Evolutionary conservation across 1,140 invertebrate species (phyloP), one percentile per base, ranked within the genome.

Genomic region (Rhopalosiphum maidis): DNA sequence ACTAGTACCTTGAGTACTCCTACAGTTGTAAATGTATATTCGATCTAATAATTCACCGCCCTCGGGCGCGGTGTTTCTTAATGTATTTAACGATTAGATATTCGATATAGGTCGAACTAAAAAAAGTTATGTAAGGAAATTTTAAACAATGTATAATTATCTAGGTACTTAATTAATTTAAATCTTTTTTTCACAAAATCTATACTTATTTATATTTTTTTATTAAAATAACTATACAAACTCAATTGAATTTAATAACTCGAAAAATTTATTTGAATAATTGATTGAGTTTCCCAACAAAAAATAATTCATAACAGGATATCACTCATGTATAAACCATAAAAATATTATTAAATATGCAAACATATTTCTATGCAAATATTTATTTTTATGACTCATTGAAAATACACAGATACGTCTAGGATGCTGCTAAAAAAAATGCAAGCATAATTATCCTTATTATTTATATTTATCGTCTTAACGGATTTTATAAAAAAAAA

Each of bases 21-120:
- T 68, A 90, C 89, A 90, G 55, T 90, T 60, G 21, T 68, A 90
- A 90, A 90, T 90, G 37, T 90, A 55, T 46, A 90, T 46, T 90
- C 89, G 11, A 90, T 90, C 89, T 89, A 54, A 90, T 90, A 90
- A 68, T 68, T 68, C 89, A 68, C 89, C 89, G 54, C 89, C 89
- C 37, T 43, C 37, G 54, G 89, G 89, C 25, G 55, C 37, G 89
- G 55, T 46, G 89, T 68, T 1, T 90, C 88, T 90, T 90, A 90
- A 90, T 90, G 89, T 90, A 43, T 90, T 43, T 35, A 41, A n/a
- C 54, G 41, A 68, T 90, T 90, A 60, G 46, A 25, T 18, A 30
- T 88, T 88, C n/a, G 35, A 89, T 89, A 89, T 55, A 55, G 35
- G 88, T 89, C 51, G 25, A 55, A 55, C 30, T 21, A 18, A 37